phyloP scores from a whole-genome alignment of 2,888 invertebrate species.

The Labia minor region DNA sequence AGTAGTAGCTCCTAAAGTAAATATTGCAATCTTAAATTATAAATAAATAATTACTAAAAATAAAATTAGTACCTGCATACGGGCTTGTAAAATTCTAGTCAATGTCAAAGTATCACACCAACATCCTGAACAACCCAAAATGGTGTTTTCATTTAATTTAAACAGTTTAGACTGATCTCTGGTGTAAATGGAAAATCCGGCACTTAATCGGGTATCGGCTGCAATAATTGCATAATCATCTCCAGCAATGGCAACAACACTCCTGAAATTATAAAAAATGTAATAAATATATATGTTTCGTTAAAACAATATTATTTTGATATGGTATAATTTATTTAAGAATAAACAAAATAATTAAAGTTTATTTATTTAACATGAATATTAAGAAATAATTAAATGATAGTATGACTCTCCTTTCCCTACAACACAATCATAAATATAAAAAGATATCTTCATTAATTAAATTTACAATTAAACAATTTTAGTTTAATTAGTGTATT shows the following conservation, averaged over 20 bases:
- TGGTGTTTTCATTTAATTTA: constrained; percentile 65
- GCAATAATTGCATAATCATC: constrained; percentile 91
- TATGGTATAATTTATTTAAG: constrained; percentile 16
- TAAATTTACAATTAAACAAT: too few species aligned
- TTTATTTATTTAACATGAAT: constrained; percentile 15
- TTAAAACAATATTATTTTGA: constrained; percentile 3
- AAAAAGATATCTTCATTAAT: too few species aligned
- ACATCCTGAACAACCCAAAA: constrained; percentile 91
- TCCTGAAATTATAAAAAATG: constrained; percentile 46
- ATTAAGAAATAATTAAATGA: too few species aligned
- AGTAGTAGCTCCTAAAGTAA: too few species aligned
- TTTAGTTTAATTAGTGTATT: too few species aligned
- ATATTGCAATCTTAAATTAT: too few species aligned
- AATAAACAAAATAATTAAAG: neutral
- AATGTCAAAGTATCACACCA: constrained; percentile 95
- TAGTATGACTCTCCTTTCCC: too few species aligned
- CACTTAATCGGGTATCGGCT: constrained; percentile 85
- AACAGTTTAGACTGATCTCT: constrained; percentile 82
- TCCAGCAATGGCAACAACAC: constrained; percentile 90
- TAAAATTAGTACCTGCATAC: constrained; percentile 56
- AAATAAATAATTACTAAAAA: too few species aligned
- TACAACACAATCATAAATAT: too few species aligned
- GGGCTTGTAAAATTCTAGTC: constrained; percentile 68
- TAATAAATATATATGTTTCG: constrained; percentile 18
- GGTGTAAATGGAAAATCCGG: constrained; percentile 83